Conservation (phyloP, 1,140 invertebrate species). For the Cydia pomonella region DNA sequence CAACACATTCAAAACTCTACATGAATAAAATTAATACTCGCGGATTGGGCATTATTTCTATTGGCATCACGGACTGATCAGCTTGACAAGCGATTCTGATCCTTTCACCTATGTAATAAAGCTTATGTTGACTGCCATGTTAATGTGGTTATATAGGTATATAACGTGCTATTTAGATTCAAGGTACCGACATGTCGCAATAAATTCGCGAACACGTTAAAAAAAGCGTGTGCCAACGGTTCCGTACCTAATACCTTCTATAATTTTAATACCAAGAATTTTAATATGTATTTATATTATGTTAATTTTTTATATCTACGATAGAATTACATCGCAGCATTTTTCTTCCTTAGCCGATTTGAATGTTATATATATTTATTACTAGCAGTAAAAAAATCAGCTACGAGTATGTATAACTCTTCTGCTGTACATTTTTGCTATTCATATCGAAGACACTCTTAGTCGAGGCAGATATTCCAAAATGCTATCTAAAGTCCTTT, state of each 20-base stretch:
- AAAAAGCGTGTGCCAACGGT: neutral
- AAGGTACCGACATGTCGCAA: neutral
- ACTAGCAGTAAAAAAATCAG: too few species aligned
- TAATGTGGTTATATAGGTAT: neutral
- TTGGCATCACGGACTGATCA: neutral
- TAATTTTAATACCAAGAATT: neutral
- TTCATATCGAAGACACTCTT: too few species aligned
- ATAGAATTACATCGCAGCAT: too few species aligned
- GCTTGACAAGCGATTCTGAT: neutral
- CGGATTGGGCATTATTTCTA: neutral
- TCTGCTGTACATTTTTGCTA: too few species aligned
- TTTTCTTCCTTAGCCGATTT: too few species aligned
- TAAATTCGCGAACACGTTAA: neutral
- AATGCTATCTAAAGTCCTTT: too few species aligned
- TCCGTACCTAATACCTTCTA: neutral
- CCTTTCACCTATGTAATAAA: neutral
- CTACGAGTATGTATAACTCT: too few species aligned
- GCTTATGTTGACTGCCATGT: neutral
- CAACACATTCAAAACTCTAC: neutral
- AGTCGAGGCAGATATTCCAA: too few species aligned
- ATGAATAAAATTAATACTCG: conserved; percentile 11
- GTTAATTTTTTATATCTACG: too few species aligned
- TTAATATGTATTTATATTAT: too few species aligned
- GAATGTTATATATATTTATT: too few species aligned
- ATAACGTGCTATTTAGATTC: conserved; percentile 18